Evolutionary conservation across 2,113 vertebrate species (phyloP).

Genomic region (Brienomyrus brachyistius): DNA sequence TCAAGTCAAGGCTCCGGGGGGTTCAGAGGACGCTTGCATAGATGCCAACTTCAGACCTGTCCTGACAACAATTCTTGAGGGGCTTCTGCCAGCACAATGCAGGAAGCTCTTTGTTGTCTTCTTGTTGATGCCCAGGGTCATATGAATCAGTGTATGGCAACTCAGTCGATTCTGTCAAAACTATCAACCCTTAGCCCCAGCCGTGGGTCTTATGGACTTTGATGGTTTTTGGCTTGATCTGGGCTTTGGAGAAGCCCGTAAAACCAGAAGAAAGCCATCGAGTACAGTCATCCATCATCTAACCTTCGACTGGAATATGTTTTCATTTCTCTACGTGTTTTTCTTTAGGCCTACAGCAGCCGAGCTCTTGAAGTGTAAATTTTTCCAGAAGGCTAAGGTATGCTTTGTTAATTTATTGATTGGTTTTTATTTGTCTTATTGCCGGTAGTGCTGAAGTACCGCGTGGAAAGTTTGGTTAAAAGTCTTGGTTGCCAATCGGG

Average conservation of each 20-base stretch:
- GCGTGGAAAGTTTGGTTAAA: background rate
- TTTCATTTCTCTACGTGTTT: background rate
- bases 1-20: background rate
- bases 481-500: background rate
- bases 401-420: background rate
- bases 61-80: background rate
- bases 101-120: background rate
- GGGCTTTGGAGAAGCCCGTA: background rate
- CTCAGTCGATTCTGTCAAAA: background rate
- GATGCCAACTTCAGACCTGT: background rate
- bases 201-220: background rate
- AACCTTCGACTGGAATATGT: background rate
- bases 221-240: background rate
- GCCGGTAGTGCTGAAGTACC: background rate
- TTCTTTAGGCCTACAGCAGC: constrained; percentile 35
- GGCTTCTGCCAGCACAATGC: background rate
- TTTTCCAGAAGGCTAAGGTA: constrained; percentile 42
- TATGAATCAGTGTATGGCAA: background rate
- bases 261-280: background rate
- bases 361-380: constrained; percentile 38
- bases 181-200: background rate
- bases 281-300: background rate
- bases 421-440: constrained; percentile 1
- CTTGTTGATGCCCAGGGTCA: background rate
- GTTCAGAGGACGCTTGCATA: background rate